Percentiles rank a stretch among this genome's conserved stretches.
These are phyloP conservation scores for Oxystoma pomonae DNA, from an alignment of 2,888 invertebrate species.

Conservation along the genomic window DNA sequence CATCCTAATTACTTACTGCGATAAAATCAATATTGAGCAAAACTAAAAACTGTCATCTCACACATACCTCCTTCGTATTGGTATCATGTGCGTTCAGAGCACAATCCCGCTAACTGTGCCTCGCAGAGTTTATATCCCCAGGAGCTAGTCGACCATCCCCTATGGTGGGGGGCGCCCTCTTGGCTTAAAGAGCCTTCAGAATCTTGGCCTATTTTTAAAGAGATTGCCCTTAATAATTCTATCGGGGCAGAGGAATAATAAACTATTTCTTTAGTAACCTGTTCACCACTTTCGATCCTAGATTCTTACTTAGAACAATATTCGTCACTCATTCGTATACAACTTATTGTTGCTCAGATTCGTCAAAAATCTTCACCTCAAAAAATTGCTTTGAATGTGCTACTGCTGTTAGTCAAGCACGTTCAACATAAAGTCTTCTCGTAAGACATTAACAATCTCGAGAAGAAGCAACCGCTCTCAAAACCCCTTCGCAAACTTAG, in stretches of 20 bases:
- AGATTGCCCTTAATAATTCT: neutral
- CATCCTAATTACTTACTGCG: neutral
- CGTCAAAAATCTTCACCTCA: neutral
- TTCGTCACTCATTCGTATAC: neutral
- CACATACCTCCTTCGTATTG: neutral
- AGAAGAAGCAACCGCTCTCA: neutral
- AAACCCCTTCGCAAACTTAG: neutral
- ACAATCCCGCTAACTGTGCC: neutral
- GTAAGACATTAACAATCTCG: neutral
- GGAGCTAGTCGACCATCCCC: neutral
- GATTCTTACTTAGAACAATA: neutral
- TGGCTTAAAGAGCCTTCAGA: neutral
- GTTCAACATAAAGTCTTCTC: neutral
- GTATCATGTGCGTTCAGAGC: neutral
- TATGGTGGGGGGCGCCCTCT: neutral
- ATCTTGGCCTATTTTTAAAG: neutral
- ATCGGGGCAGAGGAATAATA: neutral
- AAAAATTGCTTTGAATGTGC: neutral
- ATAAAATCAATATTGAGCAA: neutral
- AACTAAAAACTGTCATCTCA: no score
- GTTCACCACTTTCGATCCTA: neutral
- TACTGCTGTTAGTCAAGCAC: neutral
- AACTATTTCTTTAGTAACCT: neutral
- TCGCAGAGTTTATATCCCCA: neutral
- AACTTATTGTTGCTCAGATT: neutral